Evolutionary conservation across 2,113 vertebrate species (phyloP).

Genomic region (Phyllopteryx taeniolatus): DNA sequence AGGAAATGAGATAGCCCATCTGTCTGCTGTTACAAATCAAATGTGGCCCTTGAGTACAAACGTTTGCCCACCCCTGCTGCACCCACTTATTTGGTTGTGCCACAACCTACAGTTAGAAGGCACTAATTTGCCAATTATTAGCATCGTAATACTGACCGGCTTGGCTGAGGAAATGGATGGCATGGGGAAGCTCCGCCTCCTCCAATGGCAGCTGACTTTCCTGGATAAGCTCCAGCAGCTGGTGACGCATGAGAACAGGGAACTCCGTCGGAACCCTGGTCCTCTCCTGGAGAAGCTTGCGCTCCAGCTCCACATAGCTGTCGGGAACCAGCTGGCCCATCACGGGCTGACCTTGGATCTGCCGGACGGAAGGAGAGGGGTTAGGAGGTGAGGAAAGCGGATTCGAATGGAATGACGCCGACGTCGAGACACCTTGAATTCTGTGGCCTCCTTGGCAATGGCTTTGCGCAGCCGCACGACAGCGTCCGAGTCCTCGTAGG

Average conservation of each 20-base stretch:
- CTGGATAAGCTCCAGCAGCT: conserved; percentile 81
- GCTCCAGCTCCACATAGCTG: conserved; percentile 92
- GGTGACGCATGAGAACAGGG: conserved; percentile 82
- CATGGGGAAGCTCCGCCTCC: conserved; percentile 89
- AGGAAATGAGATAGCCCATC: not conserved
- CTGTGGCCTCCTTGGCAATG: conserved; percentile 80
- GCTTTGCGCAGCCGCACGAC: conserved; percentile 84
- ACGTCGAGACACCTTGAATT: conserved; percentile 80
- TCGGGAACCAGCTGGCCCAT: conserved; percentile 95
- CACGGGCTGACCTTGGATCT: conserved; percentile 92
- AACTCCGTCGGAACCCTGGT: conserved; percentile 80
- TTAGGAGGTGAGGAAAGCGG: not conserved
- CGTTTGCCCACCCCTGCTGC: no score
- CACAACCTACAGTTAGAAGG: not conserved
- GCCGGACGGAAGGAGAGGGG: not conserved
- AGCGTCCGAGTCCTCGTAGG: conserved; percentile 84
- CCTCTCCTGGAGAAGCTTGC: conserved; percentile 81
- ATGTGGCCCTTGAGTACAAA: not conserved
- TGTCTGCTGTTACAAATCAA: not conserved
- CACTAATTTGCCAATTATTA: not conserved
- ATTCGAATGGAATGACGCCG: not conserved
- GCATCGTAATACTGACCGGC: conserved; percentile 76
- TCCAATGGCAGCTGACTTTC: conserved; percentile 88
- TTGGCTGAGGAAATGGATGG: conserved; percentile 91
- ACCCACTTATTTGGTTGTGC: not conserved